A percentile compares a stretch with the other conserved stretches of the same genome.
Evolutionary conservation across 2,888 invertebrate species (phyloP).

Genomic region (Cactoblastis cactorum): DNA sequence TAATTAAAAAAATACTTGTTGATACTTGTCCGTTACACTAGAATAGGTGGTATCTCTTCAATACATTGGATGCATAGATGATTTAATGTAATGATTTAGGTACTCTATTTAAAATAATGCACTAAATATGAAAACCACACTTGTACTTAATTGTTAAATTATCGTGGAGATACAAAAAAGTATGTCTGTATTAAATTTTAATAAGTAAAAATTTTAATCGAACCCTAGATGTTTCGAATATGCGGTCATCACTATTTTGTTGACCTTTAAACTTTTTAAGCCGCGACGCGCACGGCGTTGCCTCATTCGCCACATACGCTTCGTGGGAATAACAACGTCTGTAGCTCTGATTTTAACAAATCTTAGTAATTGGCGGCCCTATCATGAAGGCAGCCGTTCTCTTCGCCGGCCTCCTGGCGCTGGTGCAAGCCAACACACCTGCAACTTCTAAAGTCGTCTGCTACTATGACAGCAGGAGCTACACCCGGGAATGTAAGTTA

Average conservation of each 20-base stretch:
- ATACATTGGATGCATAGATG: too few species aligned
- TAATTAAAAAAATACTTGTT: too few species aligned
- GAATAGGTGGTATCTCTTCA: too few species aligned
- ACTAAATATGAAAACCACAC: too few species aligned
- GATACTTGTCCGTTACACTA: too few species aligned
- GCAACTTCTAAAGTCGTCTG: conserved; percentile 82
- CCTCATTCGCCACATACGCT: conserved; percentile 59
- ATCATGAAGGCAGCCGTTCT: conserved; percentile 51
- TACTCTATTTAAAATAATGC: too few species aligned
- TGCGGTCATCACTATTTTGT: conserved; percentile 48
- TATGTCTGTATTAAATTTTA: not conserved
- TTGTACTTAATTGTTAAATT: not conserved
- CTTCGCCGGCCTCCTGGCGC: conserved; percentile 50
- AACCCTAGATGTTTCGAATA: conserved; percentile 12
- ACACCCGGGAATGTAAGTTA: conserved; percentile 83
- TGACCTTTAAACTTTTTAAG: conserved; percentile 47
- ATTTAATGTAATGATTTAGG: too few species aligned
- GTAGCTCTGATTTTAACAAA: too few species aligned
- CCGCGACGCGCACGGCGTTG: conserved; percentile 27
- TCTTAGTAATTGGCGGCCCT: conserved; percentile 15
- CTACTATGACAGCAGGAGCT: conserved; percentile 85
- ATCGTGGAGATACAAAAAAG: not conserved
- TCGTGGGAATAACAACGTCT: conserved; percentile 44
- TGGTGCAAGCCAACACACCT: conserved; percentile 52
- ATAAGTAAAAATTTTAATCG: not conserved